A percentile compares a stretch with the other conserved stretches of the same genome.
These are phyloP conservation scores for Colistium nudipinnis DNA, from an alignment of 2,113 vertebrate species.

Conservation along the genomic window DNA sequence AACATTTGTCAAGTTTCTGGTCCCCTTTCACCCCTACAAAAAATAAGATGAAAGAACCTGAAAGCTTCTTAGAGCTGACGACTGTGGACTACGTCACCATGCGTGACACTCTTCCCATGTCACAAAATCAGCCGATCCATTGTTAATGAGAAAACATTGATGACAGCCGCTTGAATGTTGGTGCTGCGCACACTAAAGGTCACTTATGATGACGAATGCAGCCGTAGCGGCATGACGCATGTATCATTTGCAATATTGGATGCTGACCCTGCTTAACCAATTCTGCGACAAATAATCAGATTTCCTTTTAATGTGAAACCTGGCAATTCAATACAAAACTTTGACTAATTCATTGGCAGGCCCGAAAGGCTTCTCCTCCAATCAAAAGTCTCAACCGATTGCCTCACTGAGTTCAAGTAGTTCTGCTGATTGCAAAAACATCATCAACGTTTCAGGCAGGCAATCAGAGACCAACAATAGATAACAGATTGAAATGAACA, in stretches of 20 bases:
- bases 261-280: constrained; percentile 18
- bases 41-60: not conserved
- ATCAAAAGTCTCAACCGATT: constrained; percentile 39
- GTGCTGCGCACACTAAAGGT: not conserved
- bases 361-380: constrained; percentile 15
- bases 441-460: constrained; percentile 48
- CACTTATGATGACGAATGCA: constrained; percentile 14
- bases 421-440: constrained; percentile 51
- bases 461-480: constrained; percentile 55
- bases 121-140: not conserved
- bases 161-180: not conserved
- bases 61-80: not conserved
- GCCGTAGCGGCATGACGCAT: not conserved
- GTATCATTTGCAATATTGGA: constrained; percentile 1
- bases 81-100: not conserved
- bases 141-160: not conserved
- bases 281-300: constrained; percentile 31
- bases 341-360: constrained; percentile 44
- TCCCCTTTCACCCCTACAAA: not conserved
- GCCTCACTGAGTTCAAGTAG: constrained; percentile 40
- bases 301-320: constrained; percentile 18
- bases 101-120: not conserved
- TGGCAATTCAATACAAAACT: constrained; percentile 15
- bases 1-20: not conserved
- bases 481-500: constrained; percentile 45